These are phyloP conservation scores for Myrmecophaga tridactyla DNA, from an alignment of 2,113 vertebrate species.

Conservation along the genomic window DNA sequence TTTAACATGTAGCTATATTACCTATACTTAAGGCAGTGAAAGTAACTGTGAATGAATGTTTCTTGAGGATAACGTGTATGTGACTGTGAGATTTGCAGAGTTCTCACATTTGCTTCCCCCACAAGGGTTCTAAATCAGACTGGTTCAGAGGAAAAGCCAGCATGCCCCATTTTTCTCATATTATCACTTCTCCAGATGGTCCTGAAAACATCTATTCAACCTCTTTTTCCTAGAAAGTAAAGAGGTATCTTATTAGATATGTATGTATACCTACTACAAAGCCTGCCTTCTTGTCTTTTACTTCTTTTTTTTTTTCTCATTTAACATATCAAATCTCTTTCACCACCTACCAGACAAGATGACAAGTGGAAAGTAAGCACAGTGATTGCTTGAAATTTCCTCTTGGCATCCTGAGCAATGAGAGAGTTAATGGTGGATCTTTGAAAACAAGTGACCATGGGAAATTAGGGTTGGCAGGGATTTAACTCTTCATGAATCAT, in stretches of 20 bases:
- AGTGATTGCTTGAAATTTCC: conserved; percentile 74
- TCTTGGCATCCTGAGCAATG: conserved; percentile 79
- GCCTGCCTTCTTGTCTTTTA: conserved; percentile 12
- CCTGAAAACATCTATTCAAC: conserved; percentile 69
- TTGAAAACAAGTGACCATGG: conserved; percentile 87
- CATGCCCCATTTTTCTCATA: conserved; percentile 76
- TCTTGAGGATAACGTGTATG: conserved; percentile 66
- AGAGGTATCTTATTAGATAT: conserved; percentile 49
- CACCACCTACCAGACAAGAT: conserved; percentile 65
- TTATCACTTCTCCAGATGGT: conserved; percentile 78
- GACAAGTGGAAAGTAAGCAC: conserved; percentile 67
- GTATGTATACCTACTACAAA: conserved; percentile 27
- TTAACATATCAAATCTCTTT: conserved; percentile 35
- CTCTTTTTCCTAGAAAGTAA: conserved; percentile 66
- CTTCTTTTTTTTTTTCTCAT: conserved; percentile 54
- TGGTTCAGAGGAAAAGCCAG: conserved; percentile 71
- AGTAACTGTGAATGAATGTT: conserved; percentile 49
- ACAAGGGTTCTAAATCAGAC: conserved; percentile 75
- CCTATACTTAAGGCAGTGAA: conserved; percentile 28
- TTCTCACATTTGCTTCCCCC: conserved; percentile 77
- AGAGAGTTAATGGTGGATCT: conserved; percentile 80
- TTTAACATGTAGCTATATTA: background rate
- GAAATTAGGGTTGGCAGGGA: conserved; percentile 86
- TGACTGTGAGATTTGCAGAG: conserved; percentile 68
- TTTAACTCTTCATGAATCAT: conserved; percentile 84